Evolutionary conservation across 2,888 invertebrate genomes (phyloP).

Genomic region (Dicranocentrus wangi): DNA sequence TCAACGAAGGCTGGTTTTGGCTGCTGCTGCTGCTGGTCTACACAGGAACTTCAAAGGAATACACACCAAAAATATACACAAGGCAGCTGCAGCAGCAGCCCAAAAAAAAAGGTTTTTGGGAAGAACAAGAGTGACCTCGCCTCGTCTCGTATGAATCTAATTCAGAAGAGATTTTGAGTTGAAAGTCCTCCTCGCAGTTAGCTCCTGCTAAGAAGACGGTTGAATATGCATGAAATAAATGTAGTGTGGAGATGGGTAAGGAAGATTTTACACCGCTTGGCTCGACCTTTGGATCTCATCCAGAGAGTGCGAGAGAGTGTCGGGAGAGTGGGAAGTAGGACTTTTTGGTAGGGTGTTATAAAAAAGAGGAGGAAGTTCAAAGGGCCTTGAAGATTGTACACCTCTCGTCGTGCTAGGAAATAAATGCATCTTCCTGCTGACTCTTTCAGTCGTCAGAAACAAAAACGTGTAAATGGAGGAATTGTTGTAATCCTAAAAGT

Average conservation of each 20-base stretch:
- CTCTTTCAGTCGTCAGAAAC: no score
- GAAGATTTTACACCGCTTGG: neutral
- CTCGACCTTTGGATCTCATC: slow-evolving; percentile 9
- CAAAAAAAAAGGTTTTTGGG: slow-evolving; percentile 3
- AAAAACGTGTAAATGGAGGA: no score
- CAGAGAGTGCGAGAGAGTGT: neutral
- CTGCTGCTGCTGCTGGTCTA: neutral
- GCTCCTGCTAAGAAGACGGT: neutral
- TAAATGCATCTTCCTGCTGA: neutral
- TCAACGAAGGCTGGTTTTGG: no score
- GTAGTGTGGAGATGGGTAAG: neutral
- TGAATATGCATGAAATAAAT: neutral
- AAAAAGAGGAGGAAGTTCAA: slow-evolving; percentile 38
- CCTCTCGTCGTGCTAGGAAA: no score
- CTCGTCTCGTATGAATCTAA: slow-evolving; percentile 17
- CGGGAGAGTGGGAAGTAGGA: no score
- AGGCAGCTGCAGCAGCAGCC: neutral
- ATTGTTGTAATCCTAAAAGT: no score
- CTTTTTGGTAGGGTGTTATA: neutral
- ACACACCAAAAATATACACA: neutral
- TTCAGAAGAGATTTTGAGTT: neutral
- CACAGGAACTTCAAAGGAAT: neutral
- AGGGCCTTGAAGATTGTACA: slow-evolving; percentile 8
- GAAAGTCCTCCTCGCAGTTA: neutral
- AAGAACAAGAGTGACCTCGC: slow-evolving; percentile 24